Percentiles rank a stretch among this genome's conserved stretches.
phyloP scores from a whole-genome alignment of 2,888 invertebrate species.

The Hypena proboscidalis region DNA sequence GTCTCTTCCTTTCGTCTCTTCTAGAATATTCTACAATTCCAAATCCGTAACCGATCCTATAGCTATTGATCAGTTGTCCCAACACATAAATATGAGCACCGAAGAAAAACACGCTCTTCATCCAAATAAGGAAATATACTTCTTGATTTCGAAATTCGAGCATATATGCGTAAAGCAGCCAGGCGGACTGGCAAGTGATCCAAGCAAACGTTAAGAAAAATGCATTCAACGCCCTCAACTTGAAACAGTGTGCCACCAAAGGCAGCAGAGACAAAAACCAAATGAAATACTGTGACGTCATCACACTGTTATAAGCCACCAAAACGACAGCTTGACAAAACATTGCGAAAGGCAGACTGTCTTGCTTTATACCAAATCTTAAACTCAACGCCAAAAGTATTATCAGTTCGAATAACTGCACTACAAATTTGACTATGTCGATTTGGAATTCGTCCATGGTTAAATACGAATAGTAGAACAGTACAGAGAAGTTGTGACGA shows the following conservation, averaged over 20 bases:
- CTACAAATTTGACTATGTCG: conserved; percentile 87
- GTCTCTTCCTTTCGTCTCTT: background rate
- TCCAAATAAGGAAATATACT: conserved; percentile 94
- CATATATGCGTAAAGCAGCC: conserved; percentile 96
- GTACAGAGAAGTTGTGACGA: conserved; percentile 98
- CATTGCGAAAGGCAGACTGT: conserved; percentile 92
- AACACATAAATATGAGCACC: conserved; percentile 91
- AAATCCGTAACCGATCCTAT: conserved; percentile 65
- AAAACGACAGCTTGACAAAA: conserved; percentile 94
- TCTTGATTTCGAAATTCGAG: conserved; percentile 95
- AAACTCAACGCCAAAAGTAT: conserved; percentile 87
- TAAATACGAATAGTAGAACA: conserved; percentile 97
- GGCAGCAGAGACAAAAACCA: conserved; percentile 98
- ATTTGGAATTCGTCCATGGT: conserved; percentile 84
- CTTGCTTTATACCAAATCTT: conserved; percentile 82
- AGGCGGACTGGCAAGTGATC: conserved; percentile 91
- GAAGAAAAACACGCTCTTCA: conserved; percentile 93
- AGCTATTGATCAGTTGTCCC: conserved; percentile 81
- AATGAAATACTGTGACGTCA: conserved; percentile 98
- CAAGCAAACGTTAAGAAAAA: conserved; percentile 85
- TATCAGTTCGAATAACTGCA: conserved; percentile 81
- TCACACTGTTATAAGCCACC: conserved; percentile 97
- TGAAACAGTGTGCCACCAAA: conserved; percentile 89
- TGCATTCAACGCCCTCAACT: conserved; percentile 78
- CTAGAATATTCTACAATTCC: conserved; percentile 43